These are phyloP conservation scores for Andrena bicolor DNA, from an alignment of 2,888 invertebrate species.

Conservation along the genomic window DNA sequence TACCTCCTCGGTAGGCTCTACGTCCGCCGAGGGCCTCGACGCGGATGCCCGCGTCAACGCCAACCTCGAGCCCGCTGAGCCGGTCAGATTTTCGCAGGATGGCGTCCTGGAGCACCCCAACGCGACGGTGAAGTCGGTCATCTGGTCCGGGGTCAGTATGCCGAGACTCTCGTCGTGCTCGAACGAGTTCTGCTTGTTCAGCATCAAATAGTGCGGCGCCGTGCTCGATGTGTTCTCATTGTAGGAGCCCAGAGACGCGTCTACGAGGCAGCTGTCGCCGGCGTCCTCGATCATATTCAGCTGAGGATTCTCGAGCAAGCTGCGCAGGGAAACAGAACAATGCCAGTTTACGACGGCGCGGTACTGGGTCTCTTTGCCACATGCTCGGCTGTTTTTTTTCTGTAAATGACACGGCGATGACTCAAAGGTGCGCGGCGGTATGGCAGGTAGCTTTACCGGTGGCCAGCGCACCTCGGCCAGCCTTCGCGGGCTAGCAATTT, in stretches of 20 bases:
- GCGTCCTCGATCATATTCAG: constrained; percentile 77
- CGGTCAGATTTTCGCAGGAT: constrained; percentile 88
- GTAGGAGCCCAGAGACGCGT: constrained; percentile 58
- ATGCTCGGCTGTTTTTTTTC: background rate
- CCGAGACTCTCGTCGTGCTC: constrained; percentile 94
- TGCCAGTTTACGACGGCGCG: background rate
- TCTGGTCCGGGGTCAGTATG: constrained; percentile 95
- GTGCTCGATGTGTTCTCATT: constrained; percentile 52
- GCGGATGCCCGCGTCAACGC: constrained; percentile 75
- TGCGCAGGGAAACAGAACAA: constrained; percentile 36
- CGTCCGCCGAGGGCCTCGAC: constrained; percentile 76
- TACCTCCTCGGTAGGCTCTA: constrained; percentile 73
- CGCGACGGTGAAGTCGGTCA: constrained; percentile 89
- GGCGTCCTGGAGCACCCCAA: constrained; percentile 89
- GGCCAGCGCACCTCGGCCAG: background rate
- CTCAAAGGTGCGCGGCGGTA: background rate
- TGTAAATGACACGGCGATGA: constrained; percentile 1
- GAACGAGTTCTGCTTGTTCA: constrained; percentile 92
- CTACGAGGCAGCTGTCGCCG: constrained; percentile 76
- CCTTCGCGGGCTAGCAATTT: background rate
- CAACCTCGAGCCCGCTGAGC: constrained; percentile 77
- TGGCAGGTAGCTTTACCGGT: constrained; percentile 16
- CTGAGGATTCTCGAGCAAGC: constrained; percentile 76
- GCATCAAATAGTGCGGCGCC: constrained; percentile 80
- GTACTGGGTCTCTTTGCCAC: no score